Evolutionary conservation across 2,113 vertebrate genomes (phyloP), one percentile per base, ranked within the genome.

Genomic region (Sylvilagus bachmani): DNA sequence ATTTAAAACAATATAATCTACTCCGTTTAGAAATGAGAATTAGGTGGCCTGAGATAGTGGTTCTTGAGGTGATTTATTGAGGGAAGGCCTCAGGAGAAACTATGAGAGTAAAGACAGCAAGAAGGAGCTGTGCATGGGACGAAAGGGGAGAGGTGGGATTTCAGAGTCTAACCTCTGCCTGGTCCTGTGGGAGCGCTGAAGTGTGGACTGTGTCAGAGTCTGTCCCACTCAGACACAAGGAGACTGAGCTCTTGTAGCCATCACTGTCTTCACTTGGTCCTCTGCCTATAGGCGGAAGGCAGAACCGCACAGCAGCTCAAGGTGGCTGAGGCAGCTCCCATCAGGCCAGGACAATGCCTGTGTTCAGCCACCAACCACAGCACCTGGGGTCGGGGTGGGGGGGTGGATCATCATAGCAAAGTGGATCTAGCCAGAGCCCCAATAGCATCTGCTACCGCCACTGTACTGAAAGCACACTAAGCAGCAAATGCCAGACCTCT

Each of bases 11-110:
- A 78, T 71, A 25, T 6, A n/a, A 49, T 90, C 16, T 5, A 69
- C 17, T 87, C 62, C 87, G 83, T 92, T 71, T 91, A 85, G 73
- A 94, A 58, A 80, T 10, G 29, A 27, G 38, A 71, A 49, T 27
- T 1, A 10, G 9, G 11, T 38, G 29, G 29, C 25, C 71, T 3
- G 19, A 79, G 12, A 13, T 21, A 31, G 29, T 86, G 14, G 13
- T 55, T 70, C 82, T 86, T 33, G 13, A 31, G 74, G 62, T 33
- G 13, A 24, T 10, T 36, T 53, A 4, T 66, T 36, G 10, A 73
- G 51, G 27, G 33, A 69, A 31, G 2, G 11, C 31, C 53, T 79
- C 12, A 1, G 36, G 75, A 86, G 27, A 84, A 74, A 55, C 25
- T 44, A n/a, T 44, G 22, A 58, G 53, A 94, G 21, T 44, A 22